A percentile compares a stretch with the other conserved stretches of the same genome.
Conservation (phyloP, 30 jellyfish, hydroid and myxozoan species). For the Turritopsis dohrnii region DNA sequence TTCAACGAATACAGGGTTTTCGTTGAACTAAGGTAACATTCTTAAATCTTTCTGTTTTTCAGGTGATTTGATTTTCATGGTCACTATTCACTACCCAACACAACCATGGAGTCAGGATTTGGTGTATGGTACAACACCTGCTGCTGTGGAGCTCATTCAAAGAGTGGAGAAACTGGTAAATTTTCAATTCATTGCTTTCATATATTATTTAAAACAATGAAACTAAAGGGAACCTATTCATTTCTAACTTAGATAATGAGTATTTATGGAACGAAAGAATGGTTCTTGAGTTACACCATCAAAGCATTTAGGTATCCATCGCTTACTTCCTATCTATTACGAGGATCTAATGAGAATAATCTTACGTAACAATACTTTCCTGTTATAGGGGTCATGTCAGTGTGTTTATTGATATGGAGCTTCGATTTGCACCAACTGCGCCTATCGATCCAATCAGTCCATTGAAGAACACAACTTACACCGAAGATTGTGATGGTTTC, state of each 20-base stretch:
- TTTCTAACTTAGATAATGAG: conserved; percentile 63
- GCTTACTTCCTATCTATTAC: no score
- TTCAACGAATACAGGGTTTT: no score
- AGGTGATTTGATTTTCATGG: conserved; percentile 81
- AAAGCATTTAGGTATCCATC: conserved; percentile 96
- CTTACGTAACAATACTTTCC: not conserved
- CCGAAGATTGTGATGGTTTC: conserved; percentile 85
- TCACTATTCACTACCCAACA: conserved; percentile 87
- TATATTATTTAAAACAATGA: not conserved
- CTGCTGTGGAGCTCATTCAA: conserved; percentile 69
- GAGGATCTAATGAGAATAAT: no score
- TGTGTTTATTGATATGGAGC: conserved; percentile 83
- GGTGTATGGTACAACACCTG: conserved; percentile 81
- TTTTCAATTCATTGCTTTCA: not conserved
- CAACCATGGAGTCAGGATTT: conserved; percentile 82
- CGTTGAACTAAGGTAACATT: no score
- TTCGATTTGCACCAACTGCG: conserved; percentile 82
- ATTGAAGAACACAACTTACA: conserved; percentile 59
- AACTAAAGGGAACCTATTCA: no score
- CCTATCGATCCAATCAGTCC: conserved; percentile 87
- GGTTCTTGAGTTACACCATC: conserved; percentile 88
- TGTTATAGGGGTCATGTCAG: conserved; percentile 89
- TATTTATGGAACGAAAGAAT: conserved; percentile 76
- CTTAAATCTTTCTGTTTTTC: not conserved
- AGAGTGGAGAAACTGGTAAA: conserved; percentile 79